A percentile compares a stretch with the other conserved stretches of the same genome.
These are phyloP conservation scores for Platorchestia sp. DNA, from an alignment of 1,140 invertebrate genomes.

Conservation along the genomic window DNA sequence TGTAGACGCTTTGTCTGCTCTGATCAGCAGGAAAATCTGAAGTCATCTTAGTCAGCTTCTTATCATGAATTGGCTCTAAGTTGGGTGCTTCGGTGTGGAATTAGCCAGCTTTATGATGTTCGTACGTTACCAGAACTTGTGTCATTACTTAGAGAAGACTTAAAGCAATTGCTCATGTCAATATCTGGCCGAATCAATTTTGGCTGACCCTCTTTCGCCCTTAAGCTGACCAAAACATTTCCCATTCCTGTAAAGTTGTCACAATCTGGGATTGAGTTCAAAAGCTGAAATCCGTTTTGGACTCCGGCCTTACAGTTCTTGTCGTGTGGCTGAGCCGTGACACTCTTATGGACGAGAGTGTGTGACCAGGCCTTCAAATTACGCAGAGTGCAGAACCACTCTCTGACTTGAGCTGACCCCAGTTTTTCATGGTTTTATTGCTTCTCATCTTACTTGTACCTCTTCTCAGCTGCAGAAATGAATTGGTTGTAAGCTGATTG, in stretches of 20 bases:
- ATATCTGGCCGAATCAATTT: conserved; percentile 39
- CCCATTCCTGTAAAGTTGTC: conserved; percentile 11
- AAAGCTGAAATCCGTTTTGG: not conserved
- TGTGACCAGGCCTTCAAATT: not conserved
- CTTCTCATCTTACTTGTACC: no score
- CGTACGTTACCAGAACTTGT: not conserved
- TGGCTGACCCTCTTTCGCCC: not conserved
- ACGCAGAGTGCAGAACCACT: not conserved
- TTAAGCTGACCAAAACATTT: conserved; percentile 31
- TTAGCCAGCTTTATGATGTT: not conserved
- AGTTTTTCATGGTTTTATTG: not conserved
- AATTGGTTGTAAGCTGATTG: not conserved
- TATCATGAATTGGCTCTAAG: not conserved
- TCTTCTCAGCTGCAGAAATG: no score
- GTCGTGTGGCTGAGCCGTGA: not conserved
- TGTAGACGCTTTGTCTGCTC: not conserved
- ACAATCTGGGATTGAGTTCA: not conserved
- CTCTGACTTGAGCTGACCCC: not conserved
- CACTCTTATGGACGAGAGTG: not conserved
- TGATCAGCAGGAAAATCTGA: no score
- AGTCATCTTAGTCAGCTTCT: no score
- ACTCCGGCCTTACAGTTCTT: not conserved
- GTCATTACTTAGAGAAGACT: conserved; percentile 29
- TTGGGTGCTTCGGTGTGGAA: not conserved
- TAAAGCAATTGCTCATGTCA: conserved; percentile 35